These are phyloP conservation scores for Quadroppia sp. DNA, from an alignment of 2,888 invertebrate genomes.

Conservation along the genomic window DNA sequence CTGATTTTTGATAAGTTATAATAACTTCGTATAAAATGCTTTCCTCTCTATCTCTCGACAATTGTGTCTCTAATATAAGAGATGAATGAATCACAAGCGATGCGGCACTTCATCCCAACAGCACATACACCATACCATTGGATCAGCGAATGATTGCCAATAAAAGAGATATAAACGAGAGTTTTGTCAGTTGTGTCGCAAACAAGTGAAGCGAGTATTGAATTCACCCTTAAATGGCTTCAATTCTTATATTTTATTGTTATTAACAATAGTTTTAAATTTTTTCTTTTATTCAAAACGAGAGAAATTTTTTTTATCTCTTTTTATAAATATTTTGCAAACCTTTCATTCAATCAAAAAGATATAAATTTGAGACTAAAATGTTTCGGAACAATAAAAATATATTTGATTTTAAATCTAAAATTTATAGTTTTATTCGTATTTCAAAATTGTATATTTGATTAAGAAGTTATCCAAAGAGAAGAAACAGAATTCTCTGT, in stretches of 20 bases:
- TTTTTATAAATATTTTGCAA: background rate
- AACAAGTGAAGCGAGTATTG: constrained; percentile 28
- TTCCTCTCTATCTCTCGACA: constrained; percentile 24
- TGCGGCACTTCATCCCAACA: constrained; percentile 17
- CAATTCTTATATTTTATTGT: constrained; percentile 20
- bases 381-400: too few relatives aligned
- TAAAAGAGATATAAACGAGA: constrained; percentile 36
- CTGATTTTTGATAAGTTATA: constrained; percentile 22
- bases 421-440: too few relatives aligned
- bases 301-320: background rate
- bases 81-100: constrained; percentile 36
- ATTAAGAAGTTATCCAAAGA: too few relatives aligned
- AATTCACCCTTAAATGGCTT: constrained; percentile 9
- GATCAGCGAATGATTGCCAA: constrained; percentile 28
- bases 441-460: too few relatives aligned
- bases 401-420: too few relatives aligned
- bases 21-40: constrained; percentile 24
- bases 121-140: background rate
- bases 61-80: constrained; percentile 22
- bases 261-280: constrained; percentile 3
- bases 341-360: background rate
- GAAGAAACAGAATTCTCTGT: too few relatives aligned
- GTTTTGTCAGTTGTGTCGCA: constrained; percentile 28
- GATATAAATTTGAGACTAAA: too few relatives aligned
- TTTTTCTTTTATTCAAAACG: background rate